Conservation (phyloP, 1,140 invertebrate species). For the Drosophila nigromelanica region DNA sequence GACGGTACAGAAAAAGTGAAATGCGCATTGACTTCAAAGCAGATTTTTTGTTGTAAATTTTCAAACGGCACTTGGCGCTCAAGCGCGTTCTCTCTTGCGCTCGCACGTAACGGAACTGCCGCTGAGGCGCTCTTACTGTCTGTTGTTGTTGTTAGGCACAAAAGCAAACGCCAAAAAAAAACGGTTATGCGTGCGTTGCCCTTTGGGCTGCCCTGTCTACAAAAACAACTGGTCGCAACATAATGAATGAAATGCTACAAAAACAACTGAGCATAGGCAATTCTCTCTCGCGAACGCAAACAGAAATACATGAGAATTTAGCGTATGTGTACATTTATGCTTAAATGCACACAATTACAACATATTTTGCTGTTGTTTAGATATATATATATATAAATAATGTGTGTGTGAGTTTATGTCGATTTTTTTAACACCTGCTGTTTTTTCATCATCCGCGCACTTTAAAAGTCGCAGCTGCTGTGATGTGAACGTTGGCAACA, state of each 20-base stretch:
- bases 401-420: slow-evolving; percentile 40
- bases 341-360: slow-evolving; percentile 4
- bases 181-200: slow-evolving; percentile 72
- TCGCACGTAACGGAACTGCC: slow-evolving; percentile 68
- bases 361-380: slow-evolving; percentile 43
- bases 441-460: slow-evolving; percentile 61
- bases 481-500: slow-evolving; percentile 14
- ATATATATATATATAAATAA: background rate
- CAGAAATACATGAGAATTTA: slow-evolving; percentile 19
- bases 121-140: slow-evolving; percentile 33
- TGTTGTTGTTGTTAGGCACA: slow-evolving; percentile 47
- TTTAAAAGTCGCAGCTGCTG: slow-evolving; percentile 34
- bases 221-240: slow-evolving; percentile 35
- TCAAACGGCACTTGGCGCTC: slow-evolving; percentile 69
- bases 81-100: slow-evolving; percentile 19
- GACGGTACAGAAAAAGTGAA: slow-evolving; percentile 67
- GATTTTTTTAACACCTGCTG: slow-evolving; percentile 76
- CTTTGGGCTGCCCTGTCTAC: slow-evolving; percentile 57
- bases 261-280: slow-evolving; percentile 26
- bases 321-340: background rate
- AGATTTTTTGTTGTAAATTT: slow-evolving; percentile 63
- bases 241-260: slow-evolving; percentile 67
- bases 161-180: slow-evolving; percentile 47
- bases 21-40: slow-evolving; percentile 71
- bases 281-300: slow-evolving; percentile 10